A percentile compares a stretch with the other conserved stretches of the same genome.
phyloP scores from a whole-genome alignment of 2,888 invertebrate genomes.

The Diarsia dahlii region DNA sequence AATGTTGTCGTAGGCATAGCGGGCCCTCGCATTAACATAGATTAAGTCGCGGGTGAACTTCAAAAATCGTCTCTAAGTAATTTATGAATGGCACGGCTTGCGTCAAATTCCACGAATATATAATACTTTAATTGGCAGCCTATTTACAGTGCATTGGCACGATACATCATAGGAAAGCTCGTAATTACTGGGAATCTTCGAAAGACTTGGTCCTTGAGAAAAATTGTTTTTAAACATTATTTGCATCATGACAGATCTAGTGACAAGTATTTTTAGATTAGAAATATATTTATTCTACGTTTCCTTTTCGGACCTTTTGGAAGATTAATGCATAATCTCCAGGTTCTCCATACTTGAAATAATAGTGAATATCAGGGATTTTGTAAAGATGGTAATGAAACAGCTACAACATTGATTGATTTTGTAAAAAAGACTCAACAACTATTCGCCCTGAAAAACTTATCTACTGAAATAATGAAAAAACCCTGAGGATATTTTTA shows the following conservation, averaged over 20 bases:
- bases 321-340: neutral
- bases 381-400: neutral
- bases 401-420: too few species aligned
- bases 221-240: neutral
- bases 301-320: neutral
- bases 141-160: slow-evolving; percentile 32
- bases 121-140: slow-evolving; percentile 26
- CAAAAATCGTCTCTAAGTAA: slow-evolving; percentile 47
- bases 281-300: neutral
- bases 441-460: neutral
- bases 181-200: neutral
- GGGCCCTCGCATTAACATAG: slow-evolving; percentile 62
- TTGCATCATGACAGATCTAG: neutral
- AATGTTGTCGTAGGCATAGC: slow-evolving; percentile 45
- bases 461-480: neutral
- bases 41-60: slow-evolving; percentile 39
- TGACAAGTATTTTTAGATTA: neutral
- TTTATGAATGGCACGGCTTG: slow-evolving; percentile 46
- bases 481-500: neutral
- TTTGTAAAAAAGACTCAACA: neutral
- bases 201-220: too few species aligned
- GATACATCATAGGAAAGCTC: neutral
- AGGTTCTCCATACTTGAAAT: neutral
- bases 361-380: neutral
- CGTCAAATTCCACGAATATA: slow-evolving; percentile 30